These are phyloP conservation scores for Caenorhabditis wallacei DNA, from an alignment of 2,888 invertebrate species.

Conservation along the genomic window DNA sequence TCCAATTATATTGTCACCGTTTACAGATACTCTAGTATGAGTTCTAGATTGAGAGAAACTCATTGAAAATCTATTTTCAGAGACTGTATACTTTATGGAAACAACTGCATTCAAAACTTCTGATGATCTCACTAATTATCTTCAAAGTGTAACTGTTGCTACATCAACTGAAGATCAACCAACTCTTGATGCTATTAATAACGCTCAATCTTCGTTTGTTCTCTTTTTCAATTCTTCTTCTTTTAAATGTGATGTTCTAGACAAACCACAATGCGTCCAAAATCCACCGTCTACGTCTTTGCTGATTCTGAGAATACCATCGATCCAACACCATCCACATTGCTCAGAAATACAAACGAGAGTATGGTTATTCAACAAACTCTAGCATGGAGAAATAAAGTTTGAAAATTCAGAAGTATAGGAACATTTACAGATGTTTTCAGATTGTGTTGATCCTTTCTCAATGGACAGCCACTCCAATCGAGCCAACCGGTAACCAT, in stretches of 20 bases:
- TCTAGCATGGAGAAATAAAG: conserved; percentile 62
- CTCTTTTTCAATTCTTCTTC: neutral
- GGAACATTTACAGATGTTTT: neutral
- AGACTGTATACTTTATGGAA: conserved; percentile 58
- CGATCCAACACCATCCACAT: conserved; percentile 46
- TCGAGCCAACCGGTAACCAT: conserved; percentile 45
- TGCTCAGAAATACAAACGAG: conserved; percentile 45
- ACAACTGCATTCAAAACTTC: conserved; percentile 28
- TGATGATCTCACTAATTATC: conserved; percentile 41
- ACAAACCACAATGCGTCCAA: conserved; percentile 32
- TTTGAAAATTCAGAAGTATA: neutral
- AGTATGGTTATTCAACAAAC: conserved; percentile 60
- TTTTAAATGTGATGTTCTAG: conserved; percentile 7
- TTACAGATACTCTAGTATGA: conserved; percentile 41
- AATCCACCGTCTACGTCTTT: conserved; percentile 57
- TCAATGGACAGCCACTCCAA: conserved; percentile 52
- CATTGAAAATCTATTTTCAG: conserved; percentile 9
- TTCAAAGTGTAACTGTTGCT: conserved; percentile 41
- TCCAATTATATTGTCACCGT: conserved; percentile 52
- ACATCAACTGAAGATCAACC: conserved; percentile 48
- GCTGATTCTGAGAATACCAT: conserved; percentile 50
- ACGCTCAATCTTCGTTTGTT: conserved; percentile 51
- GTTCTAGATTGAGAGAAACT: neutral
- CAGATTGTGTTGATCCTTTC: conserved; percentile 64
- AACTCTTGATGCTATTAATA: conserved; percentile 49